phyloP scores from a whole-genome alignment of 2,888 invertebrate species.

The Andrena haemorrhoa region DNA sequence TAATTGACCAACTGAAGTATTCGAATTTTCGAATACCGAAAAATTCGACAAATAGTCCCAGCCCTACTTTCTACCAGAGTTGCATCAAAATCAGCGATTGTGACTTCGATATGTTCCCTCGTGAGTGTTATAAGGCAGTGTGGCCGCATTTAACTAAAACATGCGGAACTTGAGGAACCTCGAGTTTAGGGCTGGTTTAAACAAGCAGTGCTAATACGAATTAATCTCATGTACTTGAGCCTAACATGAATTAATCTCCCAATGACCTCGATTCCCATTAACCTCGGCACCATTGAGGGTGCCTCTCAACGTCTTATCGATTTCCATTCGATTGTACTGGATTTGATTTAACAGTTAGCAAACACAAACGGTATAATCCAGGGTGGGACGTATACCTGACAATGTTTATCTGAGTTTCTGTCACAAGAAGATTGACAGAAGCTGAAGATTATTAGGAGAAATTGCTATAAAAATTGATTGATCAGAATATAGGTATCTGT shows the following conservation, averaged over 20 bases:
- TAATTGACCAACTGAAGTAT: too few species aligned
- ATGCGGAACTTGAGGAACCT: not conserved
- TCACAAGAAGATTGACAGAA: not conserved
- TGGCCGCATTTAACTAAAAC: not conserved
- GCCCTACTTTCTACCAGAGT: too few species aligned
- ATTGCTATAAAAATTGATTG: not conserved
- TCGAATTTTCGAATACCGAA: too few species aligned
- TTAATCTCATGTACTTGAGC: constrained; percentile 37
- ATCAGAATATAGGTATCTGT: not conserved
- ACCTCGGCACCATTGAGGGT: constrained; percentile 16
- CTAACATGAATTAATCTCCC: constrained; percentile 41
- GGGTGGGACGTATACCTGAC: not conserved
- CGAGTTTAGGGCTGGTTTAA: constrained; percentile 10
- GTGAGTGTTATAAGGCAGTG: too few species aligned
- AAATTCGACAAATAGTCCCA: too few species aligned
- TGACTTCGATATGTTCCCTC: too few species aligned
- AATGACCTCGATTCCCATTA: constrained; percentile 45
- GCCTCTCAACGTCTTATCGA: constrained; percentile 48
- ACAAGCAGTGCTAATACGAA: constrained; percentile 11
- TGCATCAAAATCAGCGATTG: too few species aligned
- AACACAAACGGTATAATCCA: constrained; percentile 14
- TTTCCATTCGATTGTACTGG: constrained; percentile 48
- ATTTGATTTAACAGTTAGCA: constrained; percentile 36
- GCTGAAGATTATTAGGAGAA: not conserved
- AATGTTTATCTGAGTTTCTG: not conserved